phyloP scores from a whole-genome alignment of 2,888 invertebrate genomes.

The Tenodera sinensis region DNA sequence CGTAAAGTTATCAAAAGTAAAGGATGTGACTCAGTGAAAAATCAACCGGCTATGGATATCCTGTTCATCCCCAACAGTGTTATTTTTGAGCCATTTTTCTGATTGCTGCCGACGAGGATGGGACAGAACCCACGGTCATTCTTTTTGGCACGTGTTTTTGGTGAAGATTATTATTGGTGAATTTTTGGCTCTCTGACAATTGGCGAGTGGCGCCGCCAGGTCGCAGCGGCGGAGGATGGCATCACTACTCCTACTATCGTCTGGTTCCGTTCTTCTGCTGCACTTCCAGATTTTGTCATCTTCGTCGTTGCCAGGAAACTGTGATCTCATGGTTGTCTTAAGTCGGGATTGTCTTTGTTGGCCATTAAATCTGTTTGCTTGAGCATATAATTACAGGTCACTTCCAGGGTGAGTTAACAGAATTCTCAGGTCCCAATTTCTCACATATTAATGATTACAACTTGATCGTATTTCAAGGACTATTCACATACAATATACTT shows the following conservation, averaged over 20 bases:
- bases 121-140: neutral
- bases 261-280: neutral
- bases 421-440: no score
- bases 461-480: no score
- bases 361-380: neutral
- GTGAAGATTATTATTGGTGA: constrained; percentile 24
- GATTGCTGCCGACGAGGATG: neutral
- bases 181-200: constrained; percentile 25
- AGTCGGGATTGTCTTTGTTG: neutral
- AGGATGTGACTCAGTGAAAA: neutral
- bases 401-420: no score
- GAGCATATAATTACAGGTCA: neutral
- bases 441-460: no score
- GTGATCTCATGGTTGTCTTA: neutral
- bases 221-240: neutral
- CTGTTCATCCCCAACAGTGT: neutral
- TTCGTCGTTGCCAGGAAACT: neutral
- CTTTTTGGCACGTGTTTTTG: constrained; percentile 24
- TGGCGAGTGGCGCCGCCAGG: constrained; percentile 23
- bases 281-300: neutral
- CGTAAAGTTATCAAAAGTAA: neutral
- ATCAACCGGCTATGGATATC: neutral
- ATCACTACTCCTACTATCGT: neutral
- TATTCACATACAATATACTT: no score
- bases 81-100: constrained; percentile 8